Evolutionary conservation across 2,113 vertebrate genomes (phyloP).

Genomic region (Hippocampus zosterae): DNA sequence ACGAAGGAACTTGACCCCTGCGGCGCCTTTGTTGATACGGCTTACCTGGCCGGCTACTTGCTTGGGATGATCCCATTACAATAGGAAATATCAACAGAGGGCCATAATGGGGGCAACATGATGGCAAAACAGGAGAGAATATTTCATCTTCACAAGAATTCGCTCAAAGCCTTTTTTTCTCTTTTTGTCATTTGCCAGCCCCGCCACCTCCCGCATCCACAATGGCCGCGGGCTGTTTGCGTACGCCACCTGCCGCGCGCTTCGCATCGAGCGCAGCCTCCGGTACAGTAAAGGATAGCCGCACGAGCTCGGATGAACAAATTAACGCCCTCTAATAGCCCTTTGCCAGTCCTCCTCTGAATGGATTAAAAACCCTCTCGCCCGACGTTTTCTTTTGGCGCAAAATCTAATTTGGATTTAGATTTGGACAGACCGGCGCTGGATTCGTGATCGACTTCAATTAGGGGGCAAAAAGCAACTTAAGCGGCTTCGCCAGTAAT

Average conservation of each 20-base stretch:
- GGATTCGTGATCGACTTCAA: conserved; percentile 69
- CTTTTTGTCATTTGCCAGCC: conserved; percentile 64
- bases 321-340: conserved; percentile 75
- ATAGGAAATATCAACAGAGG: conserved; percentile 70
- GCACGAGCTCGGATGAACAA: conserved; percentile 75
- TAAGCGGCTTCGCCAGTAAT: conserved; percentile 77
- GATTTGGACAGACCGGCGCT: conserved; percentile 73
- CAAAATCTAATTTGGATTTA: conserved; percentile 80
- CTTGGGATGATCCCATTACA: conserved; percentile 83
- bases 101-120: conserved; percentile 69
- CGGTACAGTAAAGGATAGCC: conserved; percentile 63
- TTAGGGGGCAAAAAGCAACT: conserved; percentile 71
- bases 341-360: conserved; percentile 69
- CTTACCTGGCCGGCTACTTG: conserved; percentile 82
- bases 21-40: conserved; percentile 77
- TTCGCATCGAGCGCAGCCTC: conserved; percentile 62
- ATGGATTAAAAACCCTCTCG: conserved; percentile 72
- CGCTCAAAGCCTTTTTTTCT: conserved; percentile 57
- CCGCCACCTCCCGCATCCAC: conserved; percentile 55
- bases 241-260: conserved; percentile 54
- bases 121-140: conserved; percentile 49
- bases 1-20: conserved; percentile 85
- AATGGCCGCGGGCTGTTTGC: conserved; percentile 66
- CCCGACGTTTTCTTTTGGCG: conserved; percentile 69
- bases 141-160: conserved; percentile 53